Evolutionary conservation across 2,888 invertebrate species (phyloP).

Genomic region (Eupithecia inturbata): DNA sequence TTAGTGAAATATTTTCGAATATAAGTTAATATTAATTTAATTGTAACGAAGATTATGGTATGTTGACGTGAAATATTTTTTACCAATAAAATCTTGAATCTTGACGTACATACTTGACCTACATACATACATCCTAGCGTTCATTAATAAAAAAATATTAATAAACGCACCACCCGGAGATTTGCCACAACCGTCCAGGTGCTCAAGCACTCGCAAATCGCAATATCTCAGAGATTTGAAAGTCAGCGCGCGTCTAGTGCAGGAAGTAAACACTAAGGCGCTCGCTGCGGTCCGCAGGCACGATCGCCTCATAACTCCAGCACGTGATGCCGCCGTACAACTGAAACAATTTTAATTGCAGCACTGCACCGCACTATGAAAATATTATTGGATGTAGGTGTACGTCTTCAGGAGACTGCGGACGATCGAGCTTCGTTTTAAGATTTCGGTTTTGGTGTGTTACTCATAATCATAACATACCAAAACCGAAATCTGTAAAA

Average conservation of each 20-base stretch:
- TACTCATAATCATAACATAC: no score
- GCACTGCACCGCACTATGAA: conserved; percentile 48
- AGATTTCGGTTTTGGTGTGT: no score
- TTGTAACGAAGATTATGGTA: no score
- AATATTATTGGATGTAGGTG: conserved; percentile 17
- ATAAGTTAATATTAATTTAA: no score
- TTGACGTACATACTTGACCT: no score
- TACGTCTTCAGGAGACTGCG: neutral
- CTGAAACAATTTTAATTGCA: conserved; percentile 74
- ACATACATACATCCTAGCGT: no score
- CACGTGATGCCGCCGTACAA: conserved; percentile 61
- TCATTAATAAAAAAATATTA: no score
- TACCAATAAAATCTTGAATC: no score
- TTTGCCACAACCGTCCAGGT: conserved; percentile 21
- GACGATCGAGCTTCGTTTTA: neutral
- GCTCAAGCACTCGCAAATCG: conserved; percentile 32
- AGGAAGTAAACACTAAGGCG: conserved; percentile 47
- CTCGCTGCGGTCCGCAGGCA: conserved; percentile 58
- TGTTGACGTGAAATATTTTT: no score
- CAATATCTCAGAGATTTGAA: conserved; percentile 42
- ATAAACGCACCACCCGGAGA: neutral
- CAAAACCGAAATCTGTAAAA: neutral
- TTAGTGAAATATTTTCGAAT: no score
- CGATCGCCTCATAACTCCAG: conserved; percentile 72
- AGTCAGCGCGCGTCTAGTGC: conserved; percentile 39